A percentile compares a stretch with the other conserved stretches of the same genome.
Conservation (phyloP, 2,888 invertebrate species). For the Branchipolynoe longqiensis region DNA sequence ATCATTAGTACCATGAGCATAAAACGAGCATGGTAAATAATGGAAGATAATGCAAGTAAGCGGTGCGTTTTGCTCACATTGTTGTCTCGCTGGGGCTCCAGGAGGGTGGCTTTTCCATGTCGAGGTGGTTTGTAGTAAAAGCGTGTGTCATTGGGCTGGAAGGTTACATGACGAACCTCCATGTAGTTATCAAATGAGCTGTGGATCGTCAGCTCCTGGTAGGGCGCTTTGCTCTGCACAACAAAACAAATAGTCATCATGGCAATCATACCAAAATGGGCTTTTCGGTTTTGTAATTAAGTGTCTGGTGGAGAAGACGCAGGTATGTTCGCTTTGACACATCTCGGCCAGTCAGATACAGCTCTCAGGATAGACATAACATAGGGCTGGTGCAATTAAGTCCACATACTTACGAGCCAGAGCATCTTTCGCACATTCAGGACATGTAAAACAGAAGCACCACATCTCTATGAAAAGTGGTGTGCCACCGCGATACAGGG, state of each 20-base stretch:
- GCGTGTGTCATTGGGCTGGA: slow-evolving; percentile 86
- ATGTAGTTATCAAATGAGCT: slow-evolving; percentile 91
- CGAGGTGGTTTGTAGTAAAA: slow-evolving; percentile 84
- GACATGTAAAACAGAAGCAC: background rate
- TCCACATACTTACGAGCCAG: no score
- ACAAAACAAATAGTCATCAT: slow-evolving; percentile 13
- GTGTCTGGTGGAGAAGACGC: no score
- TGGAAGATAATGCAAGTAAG: background rate
- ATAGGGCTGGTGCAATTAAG: no score
- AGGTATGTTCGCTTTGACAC: no score
- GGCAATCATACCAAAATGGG: no score
- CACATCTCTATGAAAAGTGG: background rate
- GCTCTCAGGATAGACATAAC: no score
- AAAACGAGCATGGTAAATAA: background rate
- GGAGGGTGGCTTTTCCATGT: slow-evolving; percentile 71
- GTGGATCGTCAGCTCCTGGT: slow-evolving; percentile 89
- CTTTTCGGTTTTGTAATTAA: no score
- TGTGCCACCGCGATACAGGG: background rate
- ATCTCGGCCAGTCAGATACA: no score
- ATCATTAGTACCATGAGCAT: background rate
- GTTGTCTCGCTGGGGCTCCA: slow-evolving; percentile 75
- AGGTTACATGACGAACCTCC: slow-evolving; percentile 87
- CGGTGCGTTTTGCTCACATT: slow-evolving; percentile 53
- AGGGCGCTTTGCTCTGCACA: slow-evolving; percentile 89
- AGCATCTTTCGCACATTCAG: no score